Percentiles rank a stretch among this genome's conserved stretches.
These are phyloP conservation scores for Mystacornis crossleyi DNA, from an alignment of 2,113 vertebrate species.

Conservation along the genomic window DNA sequence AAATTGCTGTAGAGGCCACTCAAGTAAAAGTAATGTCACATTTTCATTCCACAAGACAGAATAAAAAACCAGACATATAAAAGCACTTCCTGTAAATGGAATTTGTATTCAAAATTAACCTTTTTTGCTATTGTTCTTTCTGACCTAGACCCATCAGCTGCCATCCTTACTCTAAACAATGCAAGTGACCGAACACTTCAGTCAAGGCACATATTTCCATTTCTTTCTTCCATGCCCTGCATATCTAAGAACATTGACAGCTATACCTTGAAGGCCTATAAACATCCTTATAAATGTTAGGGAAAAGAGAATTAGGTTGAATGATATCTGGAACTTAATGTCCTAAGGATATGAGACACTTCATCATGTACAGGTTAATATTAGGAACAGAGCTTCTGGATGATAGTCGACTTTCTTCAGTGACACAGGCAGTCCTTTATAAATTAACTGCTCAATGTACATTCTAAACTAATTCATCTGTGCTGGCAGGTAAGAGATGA, in stretches of 20 bases:
- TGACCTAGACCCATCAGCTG: background rate
- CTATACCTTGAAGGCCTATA: background rate
- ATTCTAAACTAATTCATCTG: constrained; percentile 31
- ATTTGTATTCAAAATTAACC: background rate
- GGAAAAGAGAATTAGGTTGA: background rate
- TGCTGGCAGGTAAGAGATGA: constrained; percentile 36
- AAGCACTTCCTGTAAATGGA: background rate
- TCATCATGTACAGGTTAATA: background rate
- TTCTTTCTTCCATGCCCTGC: background rate
- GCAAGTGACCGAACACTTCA: background rate
- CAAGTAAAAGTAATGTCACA: background rate
- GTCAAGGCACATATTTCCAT: background rate
- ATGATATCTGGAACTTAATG: constrained; percentile 7
- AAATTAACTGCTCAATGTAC: constrained; percentile 21
- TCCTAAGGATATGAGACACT: background rate
- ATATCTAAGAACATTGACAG: background rate
- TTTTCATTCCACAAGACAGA: background rate
- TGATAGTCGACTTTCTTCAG: background rate
- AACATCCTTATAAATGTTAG: background rate
- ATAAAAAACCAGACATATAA: background rate
- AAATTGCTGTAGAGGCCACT: background rate
- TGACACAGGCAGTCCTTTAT: constrained; percentile 2
- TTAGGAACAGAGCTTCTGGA: background rate
- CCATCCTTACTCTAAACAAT: background rate
- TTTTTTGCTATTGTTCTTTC: background rate